Evolutionary conservation across 2,113 vertebrate species (phyloP), one percentile per base, ranked within the genome.

Genomic region (Megatriorchis doriae): DNA sequence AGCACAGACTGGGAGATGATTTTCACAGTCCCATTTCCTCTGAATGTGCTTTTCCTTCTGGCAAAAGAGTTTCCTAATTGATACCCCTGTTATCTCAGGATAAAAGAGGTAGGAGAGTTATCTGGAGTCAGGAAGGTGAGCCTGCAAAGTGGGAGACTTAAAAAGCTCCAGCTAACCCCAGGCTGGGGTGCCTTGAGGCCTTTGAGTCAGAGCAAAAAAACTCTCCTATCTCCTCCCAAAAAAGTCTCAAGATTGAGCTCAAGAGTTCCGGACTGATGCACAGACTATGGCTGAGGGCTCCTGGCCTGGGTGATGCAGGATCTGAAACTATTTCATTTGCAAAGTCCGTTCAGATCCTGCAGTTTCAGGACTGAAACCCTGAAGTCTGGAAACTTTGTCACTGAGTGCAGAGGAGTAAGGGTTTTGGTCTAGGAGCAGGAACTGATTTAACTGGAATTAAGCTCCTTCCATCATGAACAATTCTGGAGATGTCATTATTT

Each of bases 331-430:
- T 34, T 92, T 16, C 10, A 9, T 40, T 32, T 71, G 22, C 29
- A 32, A 72, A 71, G n/a, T 32, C 32, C 47, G 6, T 34, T 87
- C 66, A 74, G 74, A 18, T 29, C 20, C 70, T 5, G 6, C 45
- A n/a, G 26, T 16, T 74, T 62, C 85, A 71, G 40, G 52, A 48
- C 40, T 78, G 53, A 73, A 56, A 45, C 20, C 19, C 27, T 90
- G 52, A 67, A 72, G 14, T 27, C 70, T 53, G 66, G 34, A 63
- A 92, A 56, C 32, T 78, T 65, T 25, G 27, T n/a, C 66, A 47
- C 20, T 0, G 0, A 80, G 53, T 11, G 36, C 65, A 52, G 58
- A 55, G n/a, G 5, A 58, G 17, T 0, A 1, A 81, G 47, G 40
- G 38, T 66, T 91, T 65, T 34, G 7, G 4, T 85, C 42, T 48